Evolutionary conservation across 1,140 invertebrate species (phyloP), one percentile per base, ranked within the genome.

Genomic region (Cydia pomonella): DNA sequence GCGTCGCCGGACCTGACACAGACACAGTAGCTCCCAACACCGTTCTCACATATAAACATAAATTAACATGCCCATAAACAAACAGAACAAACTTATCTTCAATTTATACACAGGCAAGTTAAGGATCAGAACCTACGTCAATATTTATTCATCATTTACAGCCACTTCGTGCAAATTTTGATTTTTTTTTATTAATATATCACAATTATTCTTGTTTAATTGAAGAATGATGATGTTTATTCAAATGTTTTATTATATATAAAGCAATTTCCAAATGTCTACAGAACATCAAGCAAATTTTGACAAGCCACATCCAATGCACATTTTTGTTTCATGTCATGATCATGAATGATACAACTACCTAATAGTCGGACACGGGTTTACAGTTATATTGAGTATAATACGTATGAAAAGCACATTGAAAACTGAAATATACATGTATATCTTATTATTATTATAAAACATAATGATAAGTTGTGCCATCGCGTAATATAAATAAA

Each of bases 1-100:
- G 91, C 0, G 91, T 89, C 66, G 86, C 86, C 62, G 90, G 83
- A 16, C 89, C 90, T 91, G 77, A n/a, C 66, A 75, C 29, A 75
- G 3, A 74, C 73, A 21, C 23, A 59, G 16, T 25, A 62, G 25
- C 50, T 73, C 64, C 29, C 64, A 69, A 33, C 44, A 72, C 53
- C 53, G 53, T 23, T 12, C 21, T 18, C 53, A 59, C 18, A 59
- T 1, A 12, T 16, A 38, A 38, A 69, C 33, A 69, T 21, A 53
- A 73, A 25, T 73, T n/a, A 53, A 73, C 47, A 73, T 50, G 47
- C 72, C 72, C 41, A 73, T 73, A 73, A 73, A 73, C 21, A 73
- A 64, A 69, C 64, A 38, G 27, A 69, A 69, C 64, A 69, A 69
- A 69, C 38, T 38, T 33, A 10, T 69, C 64, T 29, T 69, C 33